Conservation (phyloP, 2,888 invertebrate species). For the Pseudanteris insignis region DNA sequence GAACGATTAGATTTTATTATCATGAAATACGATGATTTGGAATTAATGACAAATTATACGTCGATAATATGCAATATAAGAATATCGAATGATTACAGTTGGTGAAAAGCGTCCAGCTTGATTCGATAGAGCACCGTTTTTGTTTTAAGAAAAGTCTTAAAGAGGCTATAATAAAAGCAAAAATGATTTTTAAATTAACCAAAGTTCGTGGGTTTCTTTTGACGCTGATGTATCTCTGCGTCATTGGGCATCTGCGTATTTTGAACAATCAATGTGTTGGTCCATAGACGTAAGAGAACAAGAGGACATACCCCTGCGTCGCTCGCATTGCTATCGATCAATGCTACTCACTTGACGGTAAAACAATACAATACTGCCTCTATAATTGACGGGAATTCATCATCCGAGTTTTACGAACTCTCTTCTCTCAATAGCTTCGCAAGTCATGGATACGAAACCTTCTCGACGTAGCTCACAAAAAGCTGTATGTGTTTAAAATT, state of each 20-base stretch:
- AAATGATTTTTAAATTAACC: slow-evolving; percentile 46
- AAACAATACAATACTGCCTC: slow-evolving; percentile 66
- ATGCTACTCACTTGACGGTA: slow-evolving; percentile 64
- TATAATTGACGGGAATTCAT: slow-evolving; percentile 67
- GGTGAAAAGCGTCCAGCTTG: too few relatives aligned
- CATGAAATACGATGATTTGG: too few relatives aligned
- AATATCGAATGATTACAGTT: too few relatives aligned
- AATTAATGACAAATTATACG: neutral
- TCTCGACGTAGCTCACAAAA: too few relatives aligned
- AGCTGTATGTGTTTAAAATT: too few relatives aligned
- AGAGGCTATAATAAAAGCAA: slow-evolving; percentile 47
- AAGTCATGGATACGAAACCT: too few relatives aligned
- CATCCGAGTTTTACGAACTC: slow-evolving; percentile 61
- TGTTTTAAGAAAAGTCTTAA: slow-evolving; percentile 42
- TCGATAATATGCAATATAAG: too few relatives aligned
- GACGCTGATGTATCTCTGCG: slow-evolving; percentile 44
- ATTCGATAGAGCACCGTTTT: slow-evolving; percentile 45
- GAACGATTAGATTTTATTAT: too few relatives aligned
- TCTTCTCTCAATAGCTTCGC: too few relatives aligned
- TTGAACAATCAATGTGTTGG: slow-evolving; percentile 32
- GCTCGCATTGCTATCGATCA: slow-evolving; percentile 62
- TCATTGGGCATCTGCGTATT: slow-evolving; percentile 49
- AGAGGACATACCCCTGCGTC: slow-evolving; percentile 58
- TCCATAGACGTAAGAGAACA: slow-evolving; percentile 52
- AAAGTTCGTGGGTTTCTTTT: slow-evolving; percentile 45